Evolutionary conservation across 1,140 invertebrate genomes (phyloP), one percentile per base, ranked within the genome.

Genomic region (Musca domestica): DNA sequence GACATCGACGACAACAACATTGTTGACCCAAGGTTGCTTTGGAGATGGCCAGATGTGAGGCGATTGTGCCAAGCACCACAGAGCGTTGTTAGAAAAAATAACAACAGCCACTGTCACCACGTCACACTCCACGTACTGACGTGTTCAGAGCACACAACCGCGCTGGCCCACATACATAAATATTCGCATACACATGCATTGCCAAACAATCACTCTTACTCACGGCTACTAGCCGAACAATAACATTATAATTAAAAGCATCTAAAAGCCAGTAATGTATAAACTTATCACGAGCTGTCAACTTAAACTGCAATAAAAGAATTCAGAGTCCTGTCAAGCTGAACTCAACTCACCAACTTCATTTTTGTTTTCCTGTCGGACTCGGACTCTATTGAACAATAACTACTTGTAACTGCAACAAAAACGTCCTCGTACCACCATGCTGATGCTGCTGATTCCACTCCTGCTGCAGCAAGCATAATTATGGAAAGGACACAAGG

Each of bases 21-120:
- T 78, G 74, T 78, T 78, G 41, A 66, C 66, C 30, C 48, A 67
- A 61, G 69, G 71, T 70, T 69, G 67, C 68, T 69, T 69, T 65
- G 68, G 52, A 69, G 61, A 69, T 69, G 52, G 68, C 63, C 63
- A 69, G 48, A 52, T 66, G 63, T 47, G 51, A 64, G 63, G 49
- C 34, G 34, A 41, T 12, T 41, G 34, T 41, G 34, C 34, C 34
- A 41, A 41, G 34, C 34, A 41, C 34, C 47, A 34, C n/a, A 56
- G 34, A 54, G 64, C 20, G 64, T 68, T 68, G 58, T 64, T 64
- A 64, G 27, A 64, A 64, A 68, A 64, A 64, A 64, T 64, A 68
- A 68, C 58, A 68, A 68, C 54, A 27, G 54, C 14, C 56, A 61
- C 30, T 61, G 56, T 30, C 30, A 61, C 25, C 30, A 61, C 34